Evolutionary conservation across 1,140 invertebrate species (phyloP).

Genomic region (Phenacoccus solenopsis): DNA sequence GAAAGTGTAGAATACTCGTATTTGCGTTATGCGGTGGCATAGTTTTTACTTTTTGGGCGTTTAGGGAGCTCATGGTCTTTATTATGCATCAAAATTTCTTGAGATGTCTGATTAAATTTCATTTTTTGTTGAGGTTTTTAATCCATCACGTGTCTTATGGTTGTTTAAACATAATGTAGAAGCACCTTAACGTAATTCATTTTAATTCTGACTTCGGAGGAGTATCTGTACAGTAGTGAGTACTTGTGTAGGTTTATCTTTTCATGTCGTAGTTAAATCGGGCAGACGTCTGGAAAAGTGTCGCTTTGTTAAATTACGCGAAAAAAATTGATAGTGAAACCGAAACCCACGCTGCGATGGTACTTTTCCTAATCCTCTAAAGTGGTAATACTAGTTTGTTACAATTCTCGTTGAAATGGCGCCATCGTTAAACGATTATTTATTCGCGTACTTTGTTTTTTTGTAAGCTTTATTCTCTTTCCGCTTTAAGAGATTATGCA

Average conservation of each 20-base stretch:
- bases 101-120: no score
- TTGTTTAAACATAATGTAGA: no score
- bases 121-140: no score
- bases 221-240: no score
- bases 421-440: neutral
- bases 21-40: no score
- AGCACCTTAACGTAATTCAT: no score
- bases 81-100: no score
- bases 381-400: neutral
- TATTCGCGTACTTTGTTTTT: neutral
- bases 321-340: neutral
- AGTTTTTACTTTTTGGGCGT: no score
- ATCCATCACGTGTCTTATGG: no score
- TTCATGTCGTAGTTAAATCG: neutral
- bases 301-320: neutral
- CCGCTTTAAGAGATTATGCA: neutral
- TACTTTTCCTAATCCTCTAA: neutral
- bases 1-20: no score
- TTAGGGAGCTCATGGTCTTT: no score
- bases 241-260: neutral
- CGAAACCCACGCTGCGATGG: neutral
- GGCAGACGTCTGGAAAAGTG: neutral
- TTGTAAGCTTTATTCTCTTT: neutral
- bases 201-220: no score
- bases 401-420: neutral